These are phyloP conservation scores for Ooceraea biroi DNA, from an alignment of 1,140 invertebrate species.

Conservation along the genomic window DNA sequence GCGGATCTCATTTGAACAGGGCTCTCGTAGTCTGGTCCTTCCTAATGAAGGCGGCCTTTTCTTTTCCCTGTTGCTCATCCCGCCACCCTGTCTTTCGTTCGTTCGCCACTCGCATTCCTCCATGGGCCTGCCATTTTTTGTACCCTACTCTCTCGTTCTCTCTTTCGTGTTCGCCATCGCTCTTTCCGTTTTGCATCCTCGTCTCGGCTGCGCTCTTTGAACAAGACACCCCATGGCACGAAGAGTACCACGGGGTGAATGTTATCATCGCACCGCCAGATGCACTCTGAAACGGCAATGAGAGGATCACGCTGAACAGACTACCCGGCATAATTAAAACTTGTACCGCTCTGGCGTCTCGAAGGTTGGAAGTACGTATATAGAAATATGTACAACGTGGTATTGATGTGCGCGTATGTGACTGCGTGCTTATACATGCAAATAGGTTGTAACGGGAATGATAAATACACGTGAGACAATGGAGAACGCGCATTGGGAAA, in stretches of 20 bases:
- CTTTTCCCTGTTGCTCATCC: constrained; percentile 66
- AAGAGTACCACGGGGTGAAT: constrained; percentile 63
- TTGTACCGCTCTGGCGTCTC: constrained; percentile 59
- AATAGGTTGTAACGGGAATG: neutral
- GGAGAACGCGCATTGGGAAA: neutral
- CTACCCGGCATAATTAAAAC: constrained; percentile 74
- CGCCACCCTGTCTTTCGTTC: neutral
- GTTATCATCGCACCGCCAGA: constrained; percentile 72
- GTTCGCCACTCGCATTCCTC: no score
- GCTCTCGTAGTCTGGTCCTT: constrained; percentile 71
- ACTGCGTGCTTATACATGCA: neutral
- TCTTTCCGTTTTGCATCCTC: constrained; percentile 1
- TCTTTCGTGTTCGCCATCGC: neutral
- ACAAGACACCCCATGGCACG: constrained; percentile 51
- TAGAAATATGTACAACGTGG: neutral
- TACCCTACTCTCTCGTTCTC: neutral
- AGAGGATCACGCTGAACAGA: constrained; percentile 56
- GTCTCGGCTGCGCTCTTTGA: constrained; percentile 53
- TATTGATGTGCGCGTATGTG: no score
- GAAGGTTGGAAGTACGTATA: constrained; percentile 63
- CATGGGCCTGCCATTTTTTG: constrained; percentile 28
- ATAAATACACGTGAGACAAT: neutral
- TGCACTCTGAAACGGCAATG: constrained; percentile 68
- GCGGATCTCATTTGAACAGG: constrained; percentile 77
- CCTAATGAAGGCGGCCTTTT: constrained; percentile 80